These are phyloP conservation scores for Drosophila baimaii DNA, from an alignment of 1,140 invertebrate species.

Conservation along the genomic window DNA sequence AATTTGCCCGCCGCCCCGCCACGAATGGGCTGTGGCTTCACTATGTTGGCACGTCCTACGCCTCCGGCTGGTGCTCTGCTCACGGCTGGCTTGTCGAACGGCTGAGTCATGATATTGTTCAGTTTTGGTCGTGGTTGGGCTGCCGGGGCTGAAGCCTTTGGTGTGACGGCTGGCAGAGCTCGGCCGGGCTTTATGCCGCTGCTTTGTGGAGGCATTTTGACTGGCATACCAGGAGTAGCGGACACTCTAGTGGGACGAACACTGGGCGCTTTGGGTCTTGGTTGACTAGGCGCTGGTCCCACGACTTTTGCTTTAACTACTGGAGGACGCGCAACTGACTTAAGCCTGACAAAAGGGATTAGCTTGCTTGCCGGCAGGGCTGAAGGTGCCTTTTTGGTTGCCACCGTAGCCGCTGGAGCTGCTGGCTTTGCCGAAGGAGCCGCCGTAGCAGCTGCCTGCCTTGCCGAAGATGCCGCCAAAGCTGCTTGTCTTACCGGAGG, in stretches of 20 bases:
- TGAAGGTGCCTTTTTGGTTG: background rate
- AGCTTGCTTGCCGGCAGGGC: background rate
- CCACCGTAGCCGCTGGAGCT: background rate
- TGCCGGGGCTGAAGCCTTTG: background rate
- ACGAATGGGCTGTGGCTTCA: conserved; percentile 42
- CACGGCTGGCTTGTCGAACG: conserved; percentile 41
- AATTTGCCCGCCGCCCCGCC: conserved; percentile 52
- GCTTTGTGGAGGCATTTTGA: background rate
- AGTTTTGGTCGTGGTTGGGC: background rate
- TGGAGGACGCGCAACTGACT: background rate
- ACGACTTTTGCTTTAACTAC: background rate
- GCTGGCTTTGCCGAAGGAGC: background rate
- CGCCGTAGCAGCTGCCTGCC: background rate
- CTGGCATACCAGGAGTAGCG: background rate
- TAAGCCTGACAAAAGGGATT: background rate
- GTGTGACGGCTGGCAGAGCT: background rate
- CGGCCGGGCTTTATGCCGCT: background rate
- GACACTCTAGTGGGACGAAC: background rate
- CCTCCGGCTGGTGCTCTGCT: background rate
- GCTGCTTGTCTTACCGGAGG: background rate
- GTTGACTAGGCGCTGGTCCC: background rate
- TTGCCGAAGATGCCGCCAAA: background rate
- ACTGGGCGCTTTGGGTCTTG: background rate
- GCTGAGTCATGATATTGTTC: conserved; percentile 31
- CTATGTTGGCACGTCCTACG: conserved; percentile 1